phyloP scores from a whole-genome alignment of 2,113 vertebrate species.

The Apaloderma vittatum region DNA sequence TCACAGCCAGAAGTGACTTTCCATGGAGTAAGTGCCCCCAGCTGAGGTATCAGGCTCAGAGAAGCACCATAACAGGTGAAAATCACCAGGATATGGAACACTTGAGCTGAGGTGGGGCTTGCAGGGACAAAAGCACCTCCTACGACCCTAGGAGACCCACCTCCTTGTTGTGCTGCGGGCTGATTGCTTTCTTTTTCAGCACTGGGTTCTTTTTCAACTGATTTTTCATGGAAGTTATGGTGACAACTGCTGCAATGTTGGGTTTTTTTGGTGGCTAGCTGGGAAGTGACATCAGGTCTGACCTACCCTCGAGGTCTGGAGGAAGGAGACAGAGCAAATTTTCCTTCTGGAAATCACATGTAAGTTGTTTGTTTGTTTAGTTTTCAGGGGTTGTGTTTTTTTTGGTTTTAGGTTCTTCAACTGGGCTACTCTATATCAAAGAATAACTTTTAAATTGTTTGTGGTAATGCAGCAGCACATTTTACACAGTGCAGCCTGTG shows the following conservation, averaged over 20 bases:
- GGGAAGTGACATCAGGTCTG: background rate
- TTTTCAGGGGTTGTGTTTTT: too few relatives aligned
- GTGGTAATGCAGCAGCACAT: too few relatives aligned
- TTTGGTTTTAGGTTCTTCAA: background rate
- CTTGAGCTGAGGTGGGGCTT: background rate
- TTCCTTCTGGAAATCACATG: background rate
- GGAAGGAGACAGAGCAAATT: background rate
- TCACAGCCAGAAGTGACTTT: background rate
- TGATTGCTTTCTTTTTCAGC: background rate
- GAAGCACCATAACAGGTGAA: background rate
- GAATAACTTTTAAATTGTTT: background rate
- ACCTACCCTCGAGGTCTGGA: background rate
- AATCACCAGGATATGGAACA: background rate
- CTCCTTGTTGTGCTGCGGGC: rapidly evolving
- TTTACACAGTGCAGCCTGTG: rapidly evolving
- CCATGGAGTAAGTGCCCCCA: background rate
- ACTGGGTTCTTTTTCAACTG: background rate
- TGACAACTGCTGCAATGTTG: rapidly evolving
- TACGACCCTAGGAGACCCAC: rapidly evolving
- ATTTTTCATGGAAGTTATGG: background rate
- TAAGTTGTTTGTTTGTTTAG: background rate
- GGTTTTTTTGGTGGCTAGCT: background rate
- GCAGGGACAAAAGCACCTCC: background rate
- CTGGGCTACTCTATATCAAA: background rate
- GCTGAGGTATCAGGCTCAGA: background rate